Conservation (phyloP, 2,113 vertebrate species). For the Erinaceus europaeus region DNA sequence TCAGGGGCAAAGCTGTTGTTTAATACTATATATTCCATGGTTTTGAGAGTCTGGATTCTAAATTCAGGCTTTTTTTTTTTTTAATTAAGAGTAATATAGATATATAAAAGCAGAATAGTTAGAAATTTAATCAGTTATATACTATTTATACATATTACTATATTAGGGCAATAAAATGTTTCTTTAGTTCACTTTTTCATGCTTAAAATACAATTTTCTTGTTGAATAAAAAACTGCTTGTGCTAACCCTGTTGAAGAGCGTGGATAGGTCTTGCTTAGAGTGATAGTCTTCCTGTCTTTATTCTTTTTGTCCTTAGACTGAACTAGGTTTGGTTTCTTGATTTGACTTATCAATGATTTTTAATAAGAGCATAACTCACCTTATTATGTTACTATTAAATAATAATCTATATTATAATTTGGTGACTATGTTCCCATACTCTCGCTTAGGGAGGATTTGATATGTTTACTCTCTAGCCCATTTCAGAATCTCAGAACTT, state of each 20-base stretch:
- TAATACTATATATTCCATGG: not conserved
- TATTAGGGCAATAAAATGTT: too few relatives aligned
- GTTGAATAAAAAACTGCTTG: slow-evolving; percentile 15
- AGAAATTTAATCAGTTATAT: not conserved
- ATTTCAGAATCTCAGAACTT: not conserved
- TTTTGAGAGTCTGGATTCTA: slow-evolving; percentile 48
- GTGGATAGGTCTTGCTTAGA: not conserved
- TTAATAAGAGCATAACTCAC: slow-evolving; percentile 3
- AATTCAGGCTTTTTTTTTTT: not conserved
- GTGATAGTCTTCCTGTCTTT: not conserved
- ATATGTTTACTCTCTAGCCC: not conserved
- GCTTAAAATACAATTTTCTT: not conserved
- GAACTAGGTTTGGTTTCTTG: slow-evolving; percentile 2
- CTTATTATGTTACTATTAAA: not conserved
- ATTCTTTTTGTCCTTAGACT: not conserved
- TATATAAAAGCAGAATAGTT: not conserved
- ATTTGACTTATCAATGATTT: slow-evolving; percentile 4
- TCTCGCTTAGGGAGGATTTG: not conserved
- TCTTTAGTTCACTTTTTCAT: slow-evolving; percentile 46
- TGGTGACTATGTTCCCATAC: not conserved
- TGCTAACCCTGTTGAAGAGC: not conserved
- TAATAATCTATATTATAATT: not conserved
- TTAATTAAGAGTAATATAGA: slow-evolving; percentile 33
- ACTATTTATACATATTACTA: too few relatives aligned
- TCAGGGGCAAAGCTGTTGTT: not conserved